Base-by-base conservation (phyloP, 2,113 vertebrate genomes). In the Atherinomorus stipes region DNA sequence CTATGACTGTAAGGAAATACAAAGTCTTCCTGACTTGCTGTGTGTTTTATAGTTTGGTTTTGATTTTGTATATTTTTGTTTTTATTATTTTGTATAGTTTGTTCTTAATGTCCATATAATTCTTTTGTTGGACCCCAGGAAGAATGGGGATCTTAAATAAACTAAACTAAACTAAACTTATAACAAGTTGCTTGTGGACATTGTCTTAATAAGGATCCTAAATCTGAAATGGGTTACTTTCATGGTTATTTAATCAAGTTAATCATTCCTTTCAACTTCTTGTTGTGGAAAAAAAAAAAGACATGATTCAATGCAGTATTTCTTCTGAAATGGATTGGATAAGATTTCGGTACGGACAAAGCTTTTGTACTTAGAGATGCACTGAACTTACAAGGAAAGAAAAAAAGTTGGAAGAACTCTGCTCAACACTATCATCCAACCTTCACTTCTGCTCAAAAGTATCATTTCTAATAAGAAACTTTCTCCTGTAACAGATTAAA, bases 331-430 rank as follows among this genome's bases (percentile, higher is more conserved):
- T 15, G 4, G 40, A 11, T n/a, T n/a, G n/a, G n/a, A n/a, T n/a
- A n/a, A n/a, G n/a, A n/a, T n/a, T n/a, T n/a, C n/a, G n/a, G n/a
- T n/a, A n/a, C n/a, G n/a, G n/a, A n/a, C 4, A 44, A 44, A 44
- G 15, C 16, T 5, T 44, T 44, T 18, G 42, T 18, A 44, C 11
- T 44, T 16, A 6, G 19, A 53, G 0, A 53, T 60, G 42, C 2
- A 34, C 11, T 44, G 1, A 65, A 4, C 50, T 9, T 37, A 15
- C 15, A 18, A 12, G 18, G 42, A 18, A 44, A 44, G 16, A 45
- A 49, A 19, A 44, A 44, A 26, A 54, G 47, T 69, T 60, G 18
- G 44, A 44, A 16, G 11, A 64, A 11, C 44, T 38, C 7, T 71
- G 61, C 61, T 47, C 3, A 19, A 57, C 31, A 0, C 2, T 6